phyloP scores from a whole-genome alignment of 1,140 invertebrate genomes.

The Ceratina australensis region DNA sequence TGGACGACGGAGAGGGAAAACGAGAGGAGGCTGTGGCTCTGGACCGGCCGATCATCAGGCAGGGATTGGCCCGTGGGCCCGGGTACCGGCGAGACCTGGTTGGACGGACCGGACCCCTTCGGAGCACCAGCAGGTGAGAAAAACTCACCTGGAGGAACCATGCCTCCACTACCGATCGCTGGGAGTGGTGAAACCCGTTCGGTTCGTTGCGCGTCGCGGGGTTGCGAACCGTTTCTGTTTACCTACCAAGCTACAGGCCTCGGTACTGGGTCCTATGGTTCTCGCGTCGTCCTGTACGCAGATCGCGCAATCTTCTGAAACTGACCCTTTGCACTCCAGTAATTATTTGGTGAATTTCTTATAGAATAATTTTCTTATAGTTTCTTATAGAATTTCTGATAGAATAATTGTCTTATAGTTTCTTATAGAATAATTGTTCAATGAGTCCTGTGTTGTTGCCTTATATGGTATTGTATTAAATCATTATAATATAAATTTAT shows the following conservation, averaged over 20 bases:
- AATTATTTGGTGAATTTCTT: neutral
- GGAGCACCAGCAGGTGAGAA: conserved; percentile 69
- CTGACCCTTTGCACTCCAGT: neutral
- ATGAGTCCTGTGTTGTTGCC: too few species aligned
- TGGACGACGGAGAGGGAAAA: conserved; percentile 18
- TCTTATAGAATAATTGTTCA: too few species aligned
- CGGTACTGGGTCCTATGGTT: too few species aligned
- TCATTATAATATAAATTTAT: too few species aligned
- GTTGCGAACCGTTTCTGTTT: conserved; percentile 11
- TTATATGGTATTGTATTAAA: too few species aligned
- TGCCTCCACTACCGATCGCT: conserved; percentile 37
- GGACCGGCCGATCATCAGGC: conserved; percentile 72
- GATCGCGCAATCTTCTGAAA: neutral
- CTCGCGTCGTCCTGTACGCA: too few species aligned
- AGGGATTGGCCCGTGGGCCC: conserved; percentile 72
- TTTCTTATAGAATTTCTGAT: too few species aligned
- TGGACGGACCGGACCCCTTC: conserved; percentile 65
- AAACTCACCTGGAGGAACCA: conserved; percentile 66
- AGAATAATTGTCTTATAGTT: too few species aligned
- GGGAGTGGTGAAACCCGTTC: conserved; percentile 53
- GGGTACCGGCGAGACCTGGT: conserved; percentile 67
- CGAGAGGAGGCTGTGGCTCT: conserved; percentile 69
- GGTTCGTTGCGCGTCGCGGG: neutral
- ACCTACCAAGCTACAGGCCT: too few species aligned
- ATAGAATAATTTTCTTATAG: too few species aligned